Conservation (phyloP, 2,797 vertebrate species). For the Tragelaphus eurycerus region DNA sequence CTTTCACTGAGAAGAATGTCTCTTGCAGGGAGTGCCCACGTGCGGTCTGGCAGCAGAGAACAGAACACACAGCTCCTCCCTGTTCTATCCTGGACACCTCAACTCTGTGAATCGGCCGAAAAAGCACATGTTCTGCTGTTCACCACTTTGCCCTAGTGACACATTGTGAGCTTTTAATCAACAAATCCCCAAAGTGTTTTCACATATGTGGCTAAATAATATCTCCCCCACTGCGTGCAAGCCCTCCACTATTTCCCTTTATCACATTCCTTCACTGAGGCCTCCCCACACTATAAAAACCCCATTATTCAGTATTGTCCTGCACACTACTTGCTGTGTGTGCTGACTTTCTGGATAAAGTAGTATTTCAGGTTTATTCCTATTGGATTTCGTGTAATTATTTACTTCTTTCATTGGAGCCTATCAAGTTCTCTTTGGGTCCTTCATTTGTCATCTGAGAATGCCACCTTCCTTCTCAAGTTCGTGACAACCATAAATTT, state of each 20-base stretch:
- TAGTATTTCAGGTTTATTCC: constrained; percentile 21
- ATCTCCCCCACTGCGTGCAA: neutral
- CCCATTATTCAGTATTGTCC: neutral
- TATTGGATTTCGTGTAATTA: neutral
- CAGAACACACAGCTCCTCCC: neutral
- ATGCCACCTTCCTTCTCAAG: neutral
- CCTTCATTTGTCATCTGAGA: constrained; percentile 23
- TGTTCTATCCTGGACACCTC: neutral
- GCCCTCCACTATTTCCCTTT: neutral
- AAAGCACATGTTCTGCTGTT: neutral
- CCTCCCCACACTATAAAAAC: neutral
- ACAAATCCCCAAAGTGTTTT: constrained; percentile 25
- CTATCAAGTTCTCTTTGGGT: constrained; percentile 14
- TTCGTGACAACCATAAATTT: constrained; percentile 1
- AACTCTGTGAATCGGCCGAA: neutral
- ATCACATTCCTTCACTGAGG: neutral
- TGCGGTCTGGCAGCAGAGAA: neutral
- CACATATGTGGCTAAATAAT: neutral
- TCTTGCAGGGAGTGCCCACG: neutral
- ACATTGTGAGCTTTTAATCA: constrained; percentile 8
- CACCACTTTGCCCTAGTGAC: neutral
- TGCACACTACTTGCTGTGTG: neutral
- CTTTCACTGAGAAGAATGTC: constrained; percentile 12
- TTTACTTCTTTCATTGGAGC: neutral
- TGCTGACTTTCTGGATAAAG: neutral